phyloP scores from a whole-genome alignment of 2,888 invertebrate genomes.

The Fragum sueziense region DNA sequence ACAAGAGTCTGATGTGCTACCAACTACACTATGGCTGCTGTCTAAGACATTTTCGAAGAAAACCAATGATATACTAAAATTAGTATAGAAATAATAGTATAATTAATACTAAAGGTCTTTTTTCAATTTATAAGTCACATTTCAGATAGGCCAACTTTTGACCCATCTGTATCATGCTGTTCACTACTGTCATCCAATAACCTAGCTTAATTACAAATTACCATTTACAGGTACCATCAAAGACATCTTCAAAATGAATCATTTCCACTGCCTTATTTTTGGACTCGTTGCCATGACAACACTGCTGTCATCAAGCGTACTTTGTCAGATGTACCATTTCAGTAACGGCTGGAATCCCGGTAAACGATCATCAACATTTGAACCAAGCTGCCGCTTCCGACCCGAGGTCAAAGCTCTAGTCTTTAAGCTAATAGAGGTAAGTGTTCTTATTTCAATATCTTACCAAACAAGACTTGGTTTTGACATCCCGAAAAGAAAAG shows the following conservation, averaged over 20 bases:
- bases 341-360: constrained; percentile 81
- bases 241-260: constrained; percentile 25
- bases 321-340: constrained; percentile 77
- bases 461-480: background rate
- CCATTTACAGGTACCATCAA: background rate
- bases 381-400: constrained; percentile 63
- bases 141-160: too few relatives aligned
- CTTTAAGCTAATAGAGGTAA: constrained; percentile 69
- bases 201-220: background rate
- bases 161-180: too few relatives aligned
- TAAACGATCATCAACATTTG: constrained; percentile 60
- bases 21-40: too few relatives aligned
- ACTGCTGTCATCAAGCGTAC: constrained; percentile 31
- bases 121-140: too few relatives aligned
- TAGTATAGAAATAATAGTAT: too few relatives aligned
- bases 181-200: too few relatives aligned
- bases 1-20: too few relatives aligned
- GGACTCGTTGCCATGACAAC: constrained; percentile 40
- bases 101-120: too few relatives aligned
- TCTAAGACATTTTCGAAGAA: too few relatives aligned
- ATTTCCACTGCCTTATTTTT: constrained; percentile 22
- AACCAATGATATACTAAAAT: too few relatives aligned
- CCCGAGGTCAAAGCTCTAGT: constrained; percentile 65
- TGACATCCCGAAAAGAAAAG: too few relatives aligned
- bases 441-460: constrained; percentile 4